A percentile compares a stretch with the other conserved stretches of the same genome.
Conservation (phyloP, 2,888 invertebrate genomes). For the Cistogaster globosa region DNA sequence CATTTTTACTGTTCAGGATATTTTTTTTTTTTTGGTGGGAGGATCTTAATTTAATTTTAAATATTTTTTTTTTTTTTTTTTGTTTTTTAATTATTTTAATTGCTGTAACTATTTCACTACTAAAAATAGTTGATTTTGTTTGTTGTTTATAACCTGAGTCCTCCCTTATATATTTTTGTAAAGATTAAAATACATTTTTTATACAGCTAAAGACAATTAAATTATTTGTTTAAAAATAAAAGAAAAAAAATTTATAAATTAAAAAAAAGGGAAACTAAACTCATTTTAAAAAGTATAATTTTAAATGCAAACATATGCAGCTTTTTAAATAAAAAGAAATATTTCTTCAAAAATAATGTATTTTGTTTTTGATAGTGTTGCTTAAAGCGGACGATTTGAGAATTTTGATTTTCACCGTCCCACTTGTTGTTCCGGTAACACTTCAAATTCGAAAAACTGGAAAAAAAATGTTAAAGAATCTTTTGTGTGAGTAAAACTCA, state of each 20-base stretch:
- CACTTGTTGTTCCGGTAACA: too few relatives aligned
- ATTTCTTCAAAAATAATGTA: too few relatives aligned
- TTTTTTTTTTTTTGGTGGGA: conserved; percentile 59
- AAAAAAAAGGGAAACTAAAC: too few relatives aligned
- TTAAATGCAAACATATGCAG: too few relatives aligned
- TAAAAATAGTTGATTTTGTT: conserved; percentile 65
- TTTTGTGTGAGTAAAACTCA: too few relatives aligned
- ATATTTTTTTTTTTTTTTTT: conserved; percentile 22
- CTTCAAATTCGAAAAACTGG: too few relatives aligned
- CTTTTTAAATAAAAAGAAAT: not conserved
- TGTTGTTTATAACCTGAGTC: conserved; percentile 60
- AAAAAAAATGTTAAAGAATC: too few relatives aligned
- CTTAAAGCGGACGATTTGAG: too few relatives aligned
- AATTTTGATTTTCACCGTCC: too few relatives aligned
- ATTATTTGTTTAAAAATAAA: not conserved
- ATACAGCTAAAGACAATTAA: conserved; percentile 47
- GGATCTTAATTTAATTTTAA: conserved; percentile 42
- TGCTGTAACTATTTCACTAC: conserved; percentile 57
- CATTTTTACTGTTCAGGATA: conserved; percentile 26
- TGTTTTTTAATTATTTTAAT: conserved; percentile 34
- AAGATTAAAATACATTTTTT: conserved; percentile 39
- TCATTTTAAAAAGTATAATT: too few relatives aligned
- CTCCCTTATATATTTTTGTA: conserved; percentile 45
- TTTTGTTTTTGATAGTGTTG: too few relatives aligned
- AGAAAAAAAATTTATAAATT: too few relatives aligned